phyloP scores from a whole-genome alignment of 2,888 invertebrate genomes.

The Andrena flavipes region DNA sequence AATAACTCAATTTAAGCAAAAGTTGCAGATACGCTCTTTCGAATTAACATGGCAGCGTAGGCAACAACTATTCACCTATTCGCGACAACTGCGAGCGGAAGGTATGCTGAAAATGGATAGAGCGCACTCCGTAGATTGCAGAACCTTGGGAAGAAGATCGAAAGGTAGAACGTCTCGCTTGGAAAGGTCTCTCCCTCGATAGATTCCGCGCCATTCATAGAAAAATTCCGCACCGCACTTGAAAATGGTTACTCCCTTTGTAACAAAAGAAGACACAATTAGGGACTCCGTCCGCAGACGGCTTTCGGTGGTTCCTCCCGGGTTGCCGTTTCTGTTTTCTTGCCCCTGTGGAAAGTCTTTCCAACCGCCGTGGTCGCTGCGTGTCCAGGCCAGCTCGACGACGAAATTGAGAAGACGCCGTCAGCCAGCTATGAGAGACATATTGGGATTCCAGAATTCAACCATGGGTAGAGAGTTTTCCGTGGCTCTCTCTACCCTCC shows the following conservation, averaged over 20 bases:
- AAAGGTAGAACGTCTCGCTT: slow-evolving; percentile 3
- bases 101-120: slow-evolving; percentile 38
- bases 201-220: slow-evolving; percentile 30
- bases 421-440: slow-evolving; percentile 57
- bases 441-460: slow-evolving; percentile 67
- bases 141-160: neutral
- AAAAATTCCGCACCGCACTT: slow-evolving; percentile 20
- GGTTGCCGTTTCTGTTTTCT: slow-evolving; percentile 15
- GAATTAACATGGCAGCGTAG: slow-evolving; percentile 14
- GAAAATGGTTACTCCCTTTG: slow-evolving; percentile 43
- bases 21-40: no score
- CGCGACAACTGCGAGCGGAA: slow-evolving; percentile 8
- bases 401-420: slow-evolving; percentile 59
- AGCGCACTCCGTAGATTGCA: slow-evolving; percentile 21
- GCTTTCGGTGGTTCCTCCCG: neutral
- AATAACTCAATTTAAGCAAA: no score
- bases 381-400: slow-evolving; percentile 9
- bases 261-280: slow-evolving; percentile 48
- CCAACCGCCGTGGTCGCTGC: slow-evolving; percentile 21
- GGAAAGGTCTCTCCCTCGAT: slow-evolving; percentile 46
- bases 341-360: slow-evolving; percentile 7
- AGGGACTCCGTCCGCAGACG: slow-evolving; percentile 2
- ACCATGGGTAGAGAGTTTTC: slow-evolving; percentile 18
- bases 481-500: neutral
- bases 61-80: slow-evolving; percentile 10